phyloP scores from a whole-genome alignment of 2,113 vertebrate genomes.

The Furnarius figulus region DNA sequence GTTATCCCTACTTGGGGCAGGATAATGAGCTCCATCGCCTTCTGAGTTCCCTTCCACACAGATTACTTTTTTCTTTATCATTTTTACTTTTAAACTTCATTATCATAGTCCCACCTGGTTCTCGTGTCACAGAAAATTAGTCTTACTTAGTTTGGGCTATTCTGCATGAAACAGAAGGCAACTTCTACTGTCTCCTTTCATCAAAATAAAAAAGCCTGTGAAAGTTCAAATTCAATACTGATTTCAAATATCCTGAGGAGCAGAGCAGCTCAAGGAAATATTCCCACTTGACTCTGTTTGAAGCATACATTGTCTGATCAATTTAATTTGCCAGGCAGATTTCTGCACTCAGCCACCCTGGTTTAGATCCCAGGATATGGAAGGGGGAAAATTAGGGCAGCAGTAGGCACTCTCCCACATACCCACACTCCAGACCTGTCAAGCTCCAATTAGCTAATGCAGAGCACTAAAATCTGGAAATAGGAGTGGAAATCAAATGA shows the following conservation, averaged over 20 bases:
- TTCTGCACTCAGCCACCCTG: background rate
- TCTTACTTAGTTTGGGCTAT: constrained; percentile 29
- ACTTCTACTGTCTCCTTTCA: constrained; percentile 55
- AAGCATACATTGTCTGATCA: constrained; percentile 48
- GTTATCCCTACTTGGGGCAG: background rate
- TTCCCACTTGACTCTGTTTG: constrained; percentile 51
- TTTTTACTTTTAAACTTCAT: constrained; percentile 51
- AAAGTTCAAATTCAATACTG: constrained; percentile 56
- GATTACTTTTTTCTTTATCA: constrained; percentile 11
- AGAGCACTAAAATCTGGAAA: constrained; percentile 28
- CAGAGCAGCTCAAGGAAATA: constrained; percentile 53
- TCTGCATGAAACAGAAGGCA: constrained; percentile 34
- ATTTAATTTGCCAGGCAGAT: constrained; percentile 58
- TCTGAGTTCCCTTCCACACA: constrained; percentile 12
- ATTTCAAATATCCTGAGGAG: constrained; percentile 45
- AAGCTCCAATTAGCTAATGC: background rate
- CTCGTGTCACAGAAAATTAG: constrained; percentile 32
- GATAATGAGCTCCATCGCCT: background rate
- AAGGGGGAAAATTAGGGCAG: background rate
- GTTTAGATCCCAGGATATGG: background rate
- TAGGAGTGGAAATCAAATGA: constrained; percentile 24
- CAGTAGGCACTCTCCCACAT: background rate
- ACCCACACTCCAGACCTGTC: background rate
- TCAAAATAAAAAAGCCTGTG: constrained; percentile 40
- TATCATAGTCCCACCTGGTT: constrained; percentile 43